Percentiles rank a stretch among this genome's conserved stretches.
Conservation (phyloP, 2,797 vertebrate genomes). For the Poecilia gillii region DNA sequence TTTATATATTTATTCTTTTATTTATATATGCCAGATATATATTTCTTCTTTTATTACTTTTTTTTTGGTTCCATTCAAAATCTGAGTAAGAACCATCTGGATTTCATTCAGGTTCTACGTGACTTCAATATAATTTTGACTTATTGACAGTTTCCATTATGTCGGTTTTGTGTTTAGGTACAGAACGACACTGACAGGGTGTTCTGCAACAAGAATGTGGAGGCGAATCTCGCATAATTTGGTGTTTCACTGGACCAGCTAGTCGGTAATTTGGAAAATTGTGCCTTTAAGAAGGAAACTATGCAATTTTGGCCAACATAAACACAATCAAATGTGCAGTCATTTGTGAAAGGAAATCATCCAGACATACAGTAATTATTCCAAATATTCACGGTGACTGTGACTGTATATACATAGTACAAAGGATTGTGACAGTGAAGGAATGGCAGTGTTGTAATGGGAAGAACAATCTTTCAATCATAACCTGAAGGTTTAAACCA, state of each 20-base stretch:
- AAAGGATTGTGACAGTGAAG: not conserved
- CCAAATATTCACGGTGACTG: not conserved
- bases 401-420: not conserved
- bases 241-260: not conserved
- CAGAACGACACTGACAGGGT: not conserved
- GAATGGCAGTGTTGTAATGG: not conserved
- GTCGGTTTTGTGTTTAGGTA: not conserved
- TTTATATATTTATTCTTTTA: too few species aligned
- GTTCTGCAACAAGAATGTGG: not conserved
- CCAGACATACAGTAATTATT: not conserved
- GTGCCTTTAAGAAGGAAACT: not conserved
- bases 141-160: not conserved
- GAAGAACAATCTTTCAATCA: not conserved
- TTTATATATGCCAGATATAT: too few species aligned
- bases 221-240: not conserved
- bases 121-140: not conserved
- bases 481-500: not conserved
- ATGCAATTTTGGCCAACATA: not conserved
- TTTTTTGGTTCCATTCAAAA: not conserved
- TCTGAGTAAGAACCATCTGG: not conserved
- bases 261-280: not conserved
- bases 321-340: not conserved
- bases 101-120: not conserved
- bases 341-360: not conserved
- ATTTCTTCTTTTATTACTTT: not conserved